Evolutionary conservation across 2,888 invertebrate genomes (phyloP).

Genomic region (Morinoia aosen): DNA sequence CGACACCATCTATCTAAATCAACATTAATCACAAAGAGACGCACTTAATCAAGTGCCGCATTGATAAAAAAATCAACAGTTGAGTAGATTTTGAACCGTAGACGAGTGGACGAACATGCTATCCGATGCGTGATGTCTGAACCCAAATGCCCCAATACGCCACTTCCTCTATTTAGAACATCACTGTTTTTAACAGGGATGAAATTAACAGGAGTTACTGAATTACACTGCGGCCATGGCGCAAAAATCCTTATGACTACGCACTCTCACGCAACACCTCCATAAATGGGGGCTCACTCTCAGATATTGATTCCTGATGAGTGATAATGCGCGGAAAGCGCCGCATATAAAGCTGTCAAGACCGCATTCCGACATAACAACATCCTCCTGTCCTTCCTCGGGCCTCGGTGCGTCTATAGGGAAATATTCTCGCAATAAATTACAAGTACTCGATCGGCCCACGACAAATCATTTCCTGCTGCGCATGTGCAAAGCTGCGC

Average conservation of each 20-base stretch:
- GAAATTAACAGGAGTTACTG: neutral
- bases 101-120: neutral
- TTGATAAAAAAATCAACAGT: neutral
- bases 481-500: neutral
- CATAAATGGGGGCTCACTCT: neutral
- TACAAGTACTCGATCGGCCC: neutral
- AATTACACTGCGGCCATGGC: neutral
- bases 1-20: neutral
- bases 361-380: constrained; percentile 28
- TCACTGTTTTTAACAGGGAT: neutral
- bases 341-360: neutral
- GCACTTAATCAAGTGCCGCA: neutral
- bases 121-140: neutral
- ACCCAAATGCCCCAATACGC: neutral
- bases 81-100: neutral
- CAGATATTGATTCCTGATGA: constrained; percentile 10
- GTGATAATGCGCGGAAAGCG: constrained; percentile 26
- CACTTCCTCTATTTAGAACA: neutral
- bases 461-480: constrained; percentile 37
- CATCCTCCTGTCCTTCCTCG: neutral
- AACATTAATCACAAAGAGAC: neutral
- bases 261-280: constrained; percentile 10
- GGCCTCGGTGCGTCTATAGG: neutral
- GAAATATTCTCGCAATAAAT: constrained; percentile 2
- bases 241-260: neutral